These are phyloP conservation scores for Campoletis sonorensis DNA, from an alignment of 1,140 invertebrate species.

Conservation along the genomic window DNA sequence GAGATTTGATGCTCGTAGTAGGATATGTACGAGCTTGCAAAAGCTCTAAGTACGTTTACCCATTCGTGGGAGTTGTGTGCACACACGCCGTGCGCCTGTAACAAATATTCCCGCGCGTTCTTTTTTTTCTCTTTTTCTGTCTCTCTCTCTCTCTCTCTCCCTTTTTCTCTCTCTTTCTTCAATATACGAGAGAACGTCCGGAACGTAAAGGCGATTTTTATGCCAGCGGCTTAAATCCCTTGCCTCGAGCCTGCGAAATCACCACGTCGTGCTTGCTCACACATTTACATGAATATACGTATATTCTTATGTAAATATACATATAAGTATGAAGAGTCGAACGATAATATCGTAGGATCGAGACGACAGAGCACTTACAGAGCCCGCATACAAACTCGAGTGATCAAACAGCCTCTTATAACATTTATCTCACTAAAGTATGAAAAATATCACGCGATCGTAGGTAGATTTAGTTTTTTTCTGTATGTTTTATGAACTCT, in stretches of 20 bases:
- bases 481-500: too few species aligned
- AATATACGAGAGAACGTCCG: constrained; percentile 32
- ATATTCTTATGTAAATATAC: not conserved
- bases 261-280: constrained; percentile 22
- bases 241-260: constrained; percentile 2
- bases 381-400: not conserved
- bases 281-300: not conserved
- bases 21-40: constrained; percentile 10
- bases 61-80: constrained; percentile 13
- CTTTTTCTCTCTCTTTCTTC: not conserved
- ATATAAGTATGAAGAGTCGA: not conserved
- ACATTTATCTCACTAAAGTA: not conserved
- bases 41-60: constrained; percentile 39
- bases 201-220: constrained; percentile 39
- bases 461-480: too few species aligned
- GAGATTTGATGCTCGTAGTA: not conserved
- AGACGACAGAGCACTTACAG: not conserved
- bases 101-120: constrained; percentile 30
- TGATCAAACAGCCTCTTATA: not conserved
- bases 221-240: constrained; percentile 27
- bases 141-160: not conserved
- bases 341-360: not conserved
- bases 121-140: not conserved
- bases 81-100: constrained; percentile 17
- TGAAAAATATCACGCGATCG: too few species aligned